phyloP scores from a whole-genome alignment of 37 sponge, comb jelly and placozoan species.

The Lycopodina hypogea region DNA sequence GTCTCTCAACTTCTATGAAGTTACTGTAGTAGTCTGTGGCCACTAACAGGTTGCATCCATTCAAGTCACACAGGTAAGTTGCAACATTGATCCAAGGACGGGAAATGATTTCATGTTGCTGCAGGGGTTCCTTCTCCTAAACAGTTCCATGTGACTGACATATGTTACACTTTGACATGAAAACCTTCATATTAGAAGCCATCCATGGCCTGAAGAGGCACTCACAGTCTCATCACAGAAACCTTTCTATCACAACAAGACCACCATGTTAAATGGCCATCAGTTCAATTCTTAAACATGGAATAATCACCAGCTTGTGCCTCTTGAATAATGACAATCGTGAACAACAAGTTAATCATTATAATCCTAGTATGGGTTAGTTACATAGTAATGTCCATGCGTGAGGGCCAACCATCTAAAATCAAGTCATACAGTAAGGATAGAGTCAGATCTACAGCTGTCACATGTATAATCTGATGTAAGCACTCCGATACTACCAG shows the following conservation, averaged over 20 bases:
- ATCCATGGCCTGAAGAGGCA: slow-evolving; percentile 48
- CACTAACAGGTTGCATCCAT: slow-evolving; percentile 32
- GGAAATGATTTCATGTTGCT: slow-evolving; percentile 28
- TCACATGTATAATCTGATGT: slow-evolving; percentile 8
- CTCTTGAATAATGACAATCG: slow-evolving; percentile 62
- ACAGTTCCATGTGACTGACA: slow-evolving; percentile 7
- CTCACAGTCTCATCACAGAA: slow-evolving; percentile 17
- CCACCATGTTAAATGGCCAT: slow-evolving; percentile 1
- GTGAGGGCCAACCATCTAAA: slow-evolving; percentile 30
- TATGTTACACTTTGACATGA: slow-evolving; percentile 34
- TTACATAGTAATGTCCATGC: too few species aligned
- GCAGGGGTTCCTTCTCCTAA: slow-evolving; percentile 12
- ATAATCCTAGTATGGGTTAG: too few species aligned
- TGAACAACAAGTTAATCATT: too few species aligned
- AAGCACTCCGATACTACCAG: slow-evolving; percentile 5
- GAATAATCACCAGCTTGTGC: slow-evolving; percentile 14
- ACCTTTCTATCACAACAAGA: slow-evolving; percentile 39
- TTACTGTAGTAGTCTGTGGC: slow-evolving; percentile 43
- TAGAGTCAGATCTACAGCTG: slow-evolving; percentile 33
- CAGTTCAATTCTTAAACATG: slow-evolving; percentile 10
- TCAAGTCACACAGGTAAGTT: slow-evolving; percentile 40
- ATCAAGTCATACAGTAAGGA: slow-evolving; percentile 9
- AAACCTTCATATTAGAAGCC: slow-evolving; percentile 29
- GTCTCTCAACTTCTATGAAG: slow-evolving; percentile 42
- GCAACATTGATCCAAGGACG: slow-evolving; percentile 45